phyloP scores from a whole-genome alignment of 1,140 invertebrate species.

The Polypedilum pembai region DNA sequence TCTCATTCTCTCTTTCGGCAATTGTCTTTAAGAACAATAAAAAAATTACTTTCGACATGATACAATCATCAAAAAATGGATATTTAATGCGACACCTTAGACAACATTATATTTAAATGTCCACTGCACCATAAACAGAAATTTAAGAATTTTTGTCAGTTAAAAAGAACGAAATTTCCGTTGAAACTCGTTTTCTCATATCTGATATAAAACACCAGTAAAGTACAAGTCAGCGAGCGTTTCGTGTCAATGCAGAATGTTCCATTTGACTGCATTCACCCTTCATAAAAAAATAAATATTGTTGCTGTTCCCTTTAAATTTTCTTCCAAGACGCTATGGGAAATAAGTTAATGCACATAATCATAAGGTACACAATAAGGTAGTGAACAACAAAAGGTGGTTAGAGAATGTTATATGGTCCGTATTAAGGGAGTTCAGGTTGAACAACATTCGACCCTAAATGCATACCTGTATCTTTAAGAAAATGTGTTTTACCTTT shows the following conservation, averaged over 20 bases:
- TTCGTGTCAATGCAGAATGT: slow-evolving; percentile 16
- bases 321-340: background rate
- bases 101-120: background rate
- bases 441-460: background rate
- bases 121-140: slow-evolving; percentile 9
- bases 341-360: slow-evolving; percentile 1
- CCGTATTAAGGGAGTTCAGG: background rate
- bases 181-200: slow-evolving; percentile 9
- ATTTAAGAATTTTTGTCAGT: slow-evolving; percentile 26
- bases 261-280: background rate
- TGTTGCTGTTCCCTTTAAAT: background rate
- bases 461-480: background rate
- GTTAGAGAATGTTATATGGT: background rate
- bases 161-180: background rate
- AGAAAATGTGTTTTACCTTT: slow-evolving; percentile 3
- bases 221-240: background rate
- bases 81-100: slow-evolving; percentile 12
- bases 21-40: slow-evolving; percentile 3
- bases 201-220: background rate
- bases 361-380: slow-evolving; percentile 20
- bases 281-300: background rate
- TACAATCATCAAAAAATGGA: background rate
- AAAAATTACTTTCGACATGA: no score
- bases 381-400: background rate
- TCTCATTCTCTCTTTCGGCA: background rate